Base-by-base conservation (phyloP, 2,113 vertebrate genomes). In the Pelecanoides urinatrix region DNA sequence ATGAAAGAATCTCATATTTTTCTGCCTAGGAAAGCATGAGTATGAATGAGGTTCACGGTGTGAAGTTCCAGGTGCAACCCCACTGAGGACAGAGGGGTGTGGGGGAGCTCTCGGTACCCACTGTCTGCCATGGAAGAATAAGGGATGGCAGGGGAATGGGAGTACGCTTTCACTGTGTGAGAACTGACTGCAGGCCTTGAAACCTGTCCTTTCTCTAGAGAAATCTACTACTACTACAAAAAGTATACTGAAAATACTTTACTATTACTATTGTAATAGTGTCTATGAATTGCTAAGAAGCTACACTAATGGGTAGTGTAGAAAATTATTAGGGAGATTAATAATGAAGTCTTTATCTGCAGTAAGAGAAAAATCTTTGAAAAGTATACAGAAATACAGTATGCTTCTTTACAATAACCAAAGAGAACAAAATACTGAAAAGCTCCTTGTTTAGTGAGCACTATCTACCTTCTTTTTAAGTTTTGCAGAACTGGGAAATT, bases 21-120 rank as follows among this genome's bases (percentile, higher is more conserved):
- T 56, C 36, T 88, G 53, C 53, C 25, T 56, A 34, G 22, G 21
- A 67, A 70, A 63, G 56, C 16, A 13, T 17, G 11, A 63, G 9
- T 32, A 23, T 40, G 59, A 40, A 47, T 52, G 25, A 47, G 49
- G 78, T n/a, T 74, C 36, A 13, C 0, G 2, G 32, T 62, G 32
- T 17, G 36, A 40, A 50, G 59, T 30, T 56, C 42, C 32, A 56
- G 32, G 29, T 45, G 26, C 32, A 40, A 3, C 36, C 26, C 8
- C 36, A 14, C 20, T 16, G 36, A 27, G 34, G 45, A 10, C n/a
- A 18, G n/a, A 10, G 30, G 23, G 14, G 2, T 7, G 3, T 3
- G 5, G 29, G 45, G 44, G 8, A 67, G 30, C 44, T 58, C 50
- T 59, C 0, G 16, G 2, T 32, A 13, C 34, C 7, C 5, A 2